A percentile compares a stretch with the other conserved stretches of the same genome.
These are phyloP conservation scores for Arremon brunneinucha DNA, from an alignment of 2,797 vertebrate species.

Conservation along the genomic window DNA sequence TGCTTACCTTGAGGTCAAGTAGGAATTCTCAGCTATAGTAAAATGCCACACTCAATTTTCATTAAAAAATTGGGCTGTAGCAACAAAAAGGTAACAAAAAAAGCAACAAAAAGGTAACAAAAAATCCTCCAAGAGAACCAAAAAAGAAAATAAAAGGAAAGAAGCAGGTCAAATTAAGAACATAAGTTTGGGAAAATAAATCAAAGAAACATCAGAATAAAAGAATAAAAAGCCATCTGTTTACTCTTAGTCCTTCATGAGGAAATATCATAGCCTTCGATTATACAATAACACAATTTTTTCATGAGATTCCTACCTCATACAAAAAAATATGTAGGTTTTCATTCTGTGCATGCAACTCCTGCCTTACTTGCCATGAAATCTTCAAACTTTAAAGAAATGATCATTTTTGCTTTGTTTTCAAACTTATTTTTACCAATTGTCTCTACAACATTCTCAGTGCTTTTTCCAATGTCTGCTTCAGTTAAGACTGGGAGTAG, in stretches of 20 bases:
- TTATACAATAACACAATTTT: neutral
- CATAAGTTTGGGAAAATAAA: neutral
- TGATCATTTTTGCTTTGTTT: neutral
- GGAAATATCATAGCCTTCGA: neutral
- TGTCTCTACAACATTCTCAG: neutral
- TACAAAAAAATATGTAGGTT: accelerated
- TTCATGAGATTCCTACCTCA: neutral
- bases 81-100: neutral
- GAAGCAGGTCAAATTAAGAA: neutral
- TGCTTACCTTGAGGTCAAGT: neutral
- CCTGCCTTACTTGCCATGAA: neutral
- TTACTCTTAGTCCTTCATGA: neutral
- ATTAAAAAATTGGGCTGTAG: neutral
- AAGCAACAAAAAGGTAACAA: neutral
- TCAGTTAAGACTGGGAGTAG: neutral
- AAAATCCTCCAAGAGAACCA: neutral
- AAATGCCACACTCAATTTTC: neutral
- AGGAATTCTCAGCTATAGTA: neutral
- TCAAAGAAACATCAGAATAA: neutral
- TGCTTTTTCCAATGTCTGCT: neutral
- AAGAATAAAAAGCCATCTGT: neutral
- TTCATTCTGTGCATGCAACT: neutral
- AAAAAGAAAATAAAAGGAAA: neutral
- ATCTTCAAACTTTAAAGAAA: neutral
- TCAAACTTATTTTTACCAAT: neutral